These are phyloP conservation scores for Mnemiopsis leidyi DNA, from an alignment of 37 sponge, comb jelly and placozoan genomes.

Conservation along the genomic window DNA sequence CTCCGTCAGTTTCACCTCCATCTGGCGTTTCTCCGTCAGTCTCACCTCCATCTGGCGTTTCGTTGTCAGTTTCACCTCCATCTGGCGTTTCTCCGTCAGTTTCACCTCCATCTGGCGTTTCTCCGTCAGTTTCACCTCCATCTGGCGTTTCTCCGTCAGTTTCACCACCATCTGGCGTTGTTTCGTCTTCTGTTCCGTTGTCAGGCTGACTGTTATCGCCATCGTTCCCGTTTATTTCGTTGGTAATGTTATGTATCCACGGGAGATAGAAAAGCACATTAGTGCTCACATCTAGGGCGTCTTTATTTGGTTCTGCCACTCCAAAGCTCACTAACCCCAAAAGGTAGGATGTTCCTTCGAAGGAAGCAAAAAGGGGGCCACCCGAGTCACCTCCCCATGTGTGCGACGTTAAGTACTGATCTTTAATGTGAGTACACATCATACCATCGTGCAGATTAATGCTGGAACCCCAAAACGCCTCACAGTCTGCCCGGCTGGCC, in stretches of 20 bases:
- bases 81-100: not conserved
- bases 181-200: not conserved
- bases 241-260: not conserved
- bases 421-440: not conserved
- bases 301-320: not conserved
- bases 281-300: not conserved
- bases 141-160: not conserved
- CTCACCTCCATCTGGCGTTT: not conserved
- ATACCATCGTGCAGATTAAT: not conserved
- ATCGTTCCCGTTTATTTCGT: not conserved
- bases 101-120: not conserved
- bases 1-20: not conserved
- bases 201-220: not conserved
- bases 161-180: not conserved
- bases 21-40: not conserved
- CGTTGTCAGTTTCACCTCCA: not conserved
- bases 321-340: not conserved
- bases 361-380: not conserved
- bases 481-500: not conserved
- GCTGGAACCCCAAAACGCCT: not conserved
- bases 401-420: not conserved
- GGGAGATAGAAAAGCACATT: not conserved
- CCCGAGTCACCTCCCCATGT: not conserved
- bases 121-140: not conserved
- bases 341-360: not conserved